Percentiles rank a stretch among this genome's conserved stretches.
Evolutionary conservation across 1,140 invertebrate genomes (phyloP).

Genomic region (Calliopsis andreniformis): DNA sequence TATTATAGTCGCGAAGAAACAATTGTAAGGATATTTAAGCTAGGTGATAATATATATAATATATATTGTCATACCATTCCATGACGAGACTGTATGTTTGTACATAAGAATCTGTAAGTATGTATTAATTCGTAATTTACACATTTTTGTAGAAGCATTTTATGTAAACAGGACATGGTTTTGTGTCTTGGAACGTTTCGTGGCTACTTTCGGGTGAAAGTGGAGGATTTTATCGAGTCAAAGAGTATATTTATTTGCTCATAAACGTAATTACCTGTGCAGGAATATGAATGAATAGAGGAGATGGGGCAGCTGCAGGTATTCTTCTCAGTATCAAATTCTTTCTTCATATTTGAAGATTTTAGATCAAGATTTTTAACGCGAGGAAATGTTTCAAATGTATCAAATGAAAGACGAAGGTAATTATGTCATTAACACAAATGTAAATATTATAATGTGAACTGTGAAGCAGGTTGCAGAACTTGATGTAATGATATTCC

Average conservation of each 20-base stretch:
- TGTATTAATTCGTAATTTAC: constrained; percentile 65
- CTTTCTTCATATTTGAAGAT: constrained; percentile 1
- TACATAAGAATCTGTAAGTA: constrained; percentile 73
- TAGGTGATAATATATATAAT: constrained; percentile 48
- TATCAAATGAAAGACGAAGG: neutral
- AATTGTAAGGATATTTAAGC: constrained; percentile 57
- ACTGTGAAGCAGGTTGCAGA: neutral
- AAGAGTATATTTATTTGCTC: neutral
- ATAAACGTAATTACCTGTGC: neutral
- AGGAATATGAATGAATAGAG: neutral
- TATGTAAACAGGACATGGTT: constrained; percentile 55
- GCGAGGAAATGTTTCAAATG: neutral
- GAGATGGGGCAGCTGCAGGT: neutral
- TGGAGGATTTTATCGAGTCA: constrained; percentile 37
- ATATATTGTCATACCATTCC: constrained; percentile 75
- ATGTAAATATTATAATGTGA: constrained; percentile 16
- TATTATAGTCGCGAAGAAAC: constrained; percentile 55
- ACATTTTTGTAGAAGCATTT: constrained; percentile 67
- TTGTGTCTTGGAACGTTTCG: constrained; percentile 59
- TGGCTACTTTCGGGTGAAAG: constrained; percentile 32
- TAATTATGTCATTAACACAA: neutral
- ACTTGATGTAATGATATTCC: constrained; percentile 23
- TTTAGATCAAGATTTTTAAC: constrained; percentile 6
- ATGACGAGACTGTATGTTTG: constrained; percentile 78
- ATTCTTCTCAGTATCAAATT: constrained; percentile 10